Evolutionary conservation across 1,140 invertebrate species (phyloP).

Genomic region (Aphaenogaster rudis): DNA sequence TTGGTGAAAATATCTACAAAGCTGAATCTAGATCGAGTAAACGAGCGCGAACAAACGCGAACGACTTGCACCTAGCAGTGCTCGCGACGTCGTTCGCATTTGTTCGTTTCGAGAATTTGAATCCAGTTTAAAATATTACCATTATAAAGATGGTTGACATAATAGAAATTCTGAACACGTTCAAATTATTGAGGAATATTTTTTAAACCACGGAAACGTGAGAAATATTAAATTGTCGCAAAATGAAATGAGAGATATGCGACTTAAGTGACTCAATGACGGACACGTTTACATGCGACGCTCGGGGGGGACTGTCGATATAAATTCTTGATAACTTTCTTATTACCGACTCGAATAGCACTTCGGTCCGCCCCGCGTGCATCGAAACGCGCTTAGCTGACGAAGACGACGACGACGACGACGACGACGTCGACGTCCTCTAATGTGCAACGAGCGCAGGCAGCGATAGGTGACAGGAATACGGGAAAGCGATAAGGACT

Average conservation of each 20-base stretch:
- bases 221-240: background rate
- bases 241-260: background rate
- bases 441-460: conserved; percentile 39
- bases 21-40: too few relatives aligned
- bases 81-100: background rate
- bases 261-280: background rate
- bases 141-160: too few relatives aligned
- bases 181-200: background rate
- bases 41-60: too few relatives aligned
- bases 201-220: background rate
- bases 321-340: conserved; percentile 28
- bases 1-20: too few relatives aligned
- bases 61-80: too few relatives aligned
- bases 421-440: background rate
- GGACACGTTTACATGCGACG: background rate
- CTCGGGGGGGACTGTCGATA: background rate
- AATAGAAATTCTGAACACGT: background rate
- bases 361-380: background rate
- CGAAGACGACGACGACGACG: background rate
- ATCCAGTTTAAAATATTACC: too few relatives aligned
- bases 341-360: background rate
- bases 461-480: conserved; percentile 48
- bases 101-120: background rate
- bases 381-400: background rate
- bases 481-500: conserved; percentile 42